A percentile compares a stretch with the other conserved stretches of the same genome.
These are phyloP conservation scores for Apis florea DNA, from an alignment of 1,140 invertebrate genomes.

Conservation along the genomic window DNA sequence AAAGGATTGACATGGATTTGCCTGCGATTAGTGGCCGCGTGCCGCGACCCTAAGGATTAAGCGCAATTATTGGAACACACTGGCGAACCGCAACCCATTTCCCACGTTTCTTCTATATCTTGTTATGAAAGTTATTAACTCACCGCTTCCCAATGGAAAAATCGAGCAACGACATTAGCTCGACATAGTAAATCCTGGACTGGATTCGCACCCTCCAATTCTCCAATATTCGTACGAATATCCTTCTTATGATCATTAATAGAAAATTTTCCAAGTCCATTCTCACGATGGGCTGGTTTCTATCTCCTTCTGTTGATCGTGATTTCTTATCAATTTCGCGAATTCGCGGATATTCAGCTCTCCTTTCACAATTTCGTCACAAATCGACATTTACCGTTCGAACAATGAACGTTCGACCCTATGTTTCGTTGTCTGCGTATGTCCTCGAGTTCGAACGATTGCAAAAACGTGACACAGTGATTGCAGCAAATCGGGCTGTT, in stretches of 20 bases:
- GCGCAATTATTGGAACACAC: constrained; percentile 77
- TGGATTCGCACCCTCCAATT: not conserved
- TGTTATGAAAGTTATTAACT: constrained; percentile 46
- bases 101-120: constrained; percentile 57
- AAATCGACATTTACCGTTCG: not conserved
- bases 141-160: not conserved
- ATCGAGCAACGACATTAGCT: constrained; percentile 25
- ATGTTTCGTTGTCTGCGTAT: not conserved
- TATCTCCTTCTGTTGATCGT: not conserved
- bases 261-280: too few species aligned
- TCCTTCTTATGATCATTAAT: not conserved
- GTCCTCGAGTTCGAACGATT: constrained; percentile 26
- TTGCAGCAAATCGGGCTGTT: constrained; percentile 42
- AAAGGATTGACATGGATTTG: constrained; percentile 65
- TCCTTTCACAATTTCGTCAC: constrained; percentile 40
- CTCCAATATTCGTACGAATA: not conserved
- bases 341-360: not conserved
- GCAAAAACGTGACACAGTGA: constrained; percentile 45
- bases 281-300: not conserved
- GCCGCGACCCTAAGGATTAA: constrained; percentile 76
- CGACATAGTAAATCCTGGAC: not conserved
- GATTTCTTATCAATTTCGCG: not conserved
- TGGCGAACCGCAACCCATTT: constrained; percentile 70
- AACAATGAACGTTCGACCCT: constrained; percentile 24
- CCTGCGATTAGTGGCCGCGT: constrained; percentile 61